Percentiles rank a stretch among this genome's conserved stretches.
These are phyloP conservation scores for Caradrina kadenii DNA, from an alignment of 2,888 invertebrate species.

Conservation along the genomic window DNA sequence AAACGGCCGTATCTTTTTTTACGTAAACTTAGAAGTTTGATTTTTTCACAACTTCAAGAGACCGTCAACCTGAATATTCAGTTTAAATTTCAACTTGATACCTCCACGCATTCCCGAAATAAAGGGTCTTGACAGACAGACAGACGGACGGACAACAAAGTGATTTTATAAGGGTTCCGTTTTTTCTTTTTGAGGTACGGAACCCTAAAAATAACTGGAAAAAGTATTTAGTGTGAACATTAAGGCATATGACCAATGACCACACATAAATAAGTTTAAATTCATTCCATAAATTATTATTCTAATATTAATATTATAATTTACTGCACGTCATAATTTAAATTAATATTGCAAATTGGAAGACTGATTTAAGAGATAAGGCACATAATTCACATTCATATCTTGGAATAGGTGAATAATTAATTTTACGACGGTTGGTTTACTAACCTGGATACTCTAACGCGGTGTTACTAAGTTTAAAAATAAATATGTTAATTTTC, in stretches of 20 bases:
- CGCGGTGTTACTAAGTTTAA: neutral
- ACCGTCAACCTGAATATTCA: no score
- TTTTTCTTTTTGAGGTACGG: no score
- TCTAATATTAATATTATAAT: slow-evolving; percentile 52
- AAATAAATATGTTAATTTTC: neutral
- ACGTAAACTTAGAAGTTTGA: no score
- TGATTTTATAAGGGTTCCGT: no score
- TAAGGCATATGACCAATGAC: slow-evolving; percentile 24
- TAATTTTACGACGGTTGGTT: slow-evolving; percentile 37
- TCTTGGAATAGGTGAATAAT: slow-evolving; percentile 38
- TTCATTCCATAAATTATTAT: slow-evolving; percentile 35
- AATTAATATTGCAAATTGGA: slow-evolving; percentile 59
- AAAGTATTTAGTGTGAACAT: slow-evolving; percentile 10
- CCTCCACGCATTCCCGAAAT: no score
- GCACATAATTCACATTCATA: slow-evolving; percentile 48
- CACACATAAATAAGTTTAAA: slow-evolving; percentile 38
- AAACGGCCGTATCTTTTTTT: no score
- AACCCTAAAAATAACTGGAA: neutral
- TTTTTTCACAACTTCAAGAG: no score
- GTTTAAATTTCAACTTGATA: no score
- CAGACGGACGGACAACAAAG: no score
- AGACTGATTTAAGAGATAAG: slow-evolving; percentile 52
- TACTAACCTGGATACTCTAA: slow-evolving; percentile 33
- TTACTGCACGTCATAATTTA: slow-evolving; percentile 54
- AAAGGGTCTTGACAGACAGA: no score